Percentiles rank a stretch among this genome's conserved stretches.
Evolutionary conservation across 1,140 invertebrate species (phyloP).

Genomic region (Achatina immaculata): DNA sequence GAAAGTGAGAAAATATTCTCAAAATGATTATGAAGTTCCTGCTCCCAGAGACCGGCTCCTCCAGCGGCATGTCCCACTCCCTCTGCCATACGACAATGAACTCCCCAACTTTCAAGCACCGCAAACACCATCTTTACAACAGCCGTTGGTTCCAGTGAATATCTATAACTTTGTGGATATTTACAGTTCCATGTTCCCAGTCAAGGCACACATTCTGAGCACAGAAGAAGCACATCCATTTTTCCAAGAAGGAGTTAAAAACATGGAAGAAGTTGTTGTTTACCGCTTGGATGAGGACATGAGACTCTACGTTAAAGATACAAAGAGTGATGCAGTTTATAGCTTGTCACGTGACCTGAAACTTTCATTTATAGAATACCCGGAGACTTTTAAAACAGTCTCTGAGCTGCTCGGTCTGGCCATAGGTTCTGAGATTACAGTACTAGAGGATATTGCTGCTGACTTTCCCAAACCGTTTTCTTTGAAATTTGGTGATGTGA

Average conservation of each 20-base stretch:
- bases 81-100: neutral
- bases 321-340: slow-evolving; percentile 34
- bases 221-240: neutral
- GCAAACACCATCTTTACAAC: neutral
- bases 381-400: slow-evolving; percentile 41
- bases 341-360: slow-evolving; percentile 34
- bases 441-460: slow-evolving; percentile 51
- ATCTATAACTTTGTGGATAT: slow-evolving; percentile 25
- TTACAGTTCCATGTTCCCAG: slow-evolving; percentile 18
- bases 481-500: slow-evolving; percentile 48
- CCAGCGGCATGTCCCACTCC: neutral
- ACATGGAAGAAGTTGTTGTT: slow-evolving; percentile 13
- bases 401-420: slow-evolving; percentile 42
- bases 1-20: slow-evolving; percentile 27
- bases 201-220: slow-evolving; percentile 21
- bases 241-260: neutral
- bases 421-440: slow-evolving; percentile 43
- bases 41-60: neutral
- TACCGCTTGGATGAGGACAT: slow-evolving; percentile 22
- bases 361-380: slow-evolving; percentile 44
- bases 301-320: slow-evolving; percentile 36
- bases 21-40: slow-evolving; percentile 46
- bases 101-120: slow-evolving; percentile 13
- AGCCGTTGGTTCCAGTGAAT: slow-evolving; percentile 17
- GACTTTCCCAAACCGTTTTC: slow-evolving; percentile 57